Evolutionary conservation across 1,140 invertebrate genomes (phyloP).

Genomic region (Anastatus disparis): DNA sequence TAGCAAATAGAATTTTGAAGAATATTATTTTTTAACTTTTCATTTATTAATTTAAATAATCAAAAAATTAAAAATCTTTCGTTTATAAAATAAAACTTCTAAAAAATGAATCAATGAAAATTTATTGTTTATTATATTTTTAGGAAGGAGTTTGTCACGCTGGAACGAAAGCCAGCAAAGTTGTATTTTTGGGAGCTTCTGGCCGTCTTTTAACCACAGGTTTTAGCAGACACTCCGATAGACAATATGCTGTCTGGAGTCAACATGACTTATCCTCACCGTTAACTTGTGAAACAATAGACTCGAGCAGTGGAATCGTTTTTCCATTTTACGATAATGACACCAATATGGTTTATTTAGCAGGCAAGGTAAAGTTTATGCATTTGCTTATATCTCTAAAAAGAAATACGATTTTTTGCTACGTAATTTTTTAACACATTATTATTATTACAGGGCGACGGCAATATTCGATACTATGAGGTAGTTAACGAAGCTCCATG

Average conservation of each 20-base stretch:
- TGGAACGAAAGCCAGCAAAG: slow-evolving; percentile 89
- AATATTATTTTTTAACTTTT: too few relatives aligned
- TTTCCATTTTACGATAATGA: slow-evolving; percentile 95
- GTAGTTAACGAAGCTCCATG: slow-evolving; percentile 86
- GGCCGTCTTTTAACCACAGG: slow-evolving; percentile 87
- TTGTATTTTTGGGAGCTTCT: slow-evolving; percentile 84
- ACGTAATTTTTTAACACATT: too few relatives aligned
- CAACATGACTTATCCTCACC: slow-evolving; percentile 81
- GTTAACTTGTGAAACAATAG: slow-evolving; percentile 84
- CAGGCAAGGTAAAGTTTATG: slow-evolving; percentile 76
- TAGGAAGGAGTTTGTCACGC: slow-evolving; percentile 88
- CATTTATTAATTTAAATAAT: too few relatives aligned
- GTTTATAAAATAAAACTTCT: too few relatives aligned
- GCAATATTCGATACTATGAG: slow-evolving; percentile 95
- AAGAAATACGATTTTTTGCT: too few relatives aligned
- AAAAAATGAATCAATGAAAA: too few relatives aligned
- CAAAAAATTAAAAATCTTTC: too few relatives aligned
- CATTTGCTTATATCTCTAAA: too few relatives aligned
- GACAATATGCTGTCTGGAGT: slow-evolving; percentile 90
- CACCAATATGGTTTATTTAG: slow-evolving; percentile 86
- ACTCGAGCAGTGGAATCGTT: slow-evolving; percentile 91
- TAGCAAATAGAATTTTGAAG: too few relatives aligned
- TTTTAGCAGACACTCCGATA: slow-evolving; percentile 89
- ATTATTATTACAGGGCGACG: slow-evolving; percentile 93
- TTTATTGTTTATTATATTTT: too few relatives aligned